Base-by-base conservation (phyloP, 2,888 invertebrate species). In the Crocallis elinguaria region DNA sequence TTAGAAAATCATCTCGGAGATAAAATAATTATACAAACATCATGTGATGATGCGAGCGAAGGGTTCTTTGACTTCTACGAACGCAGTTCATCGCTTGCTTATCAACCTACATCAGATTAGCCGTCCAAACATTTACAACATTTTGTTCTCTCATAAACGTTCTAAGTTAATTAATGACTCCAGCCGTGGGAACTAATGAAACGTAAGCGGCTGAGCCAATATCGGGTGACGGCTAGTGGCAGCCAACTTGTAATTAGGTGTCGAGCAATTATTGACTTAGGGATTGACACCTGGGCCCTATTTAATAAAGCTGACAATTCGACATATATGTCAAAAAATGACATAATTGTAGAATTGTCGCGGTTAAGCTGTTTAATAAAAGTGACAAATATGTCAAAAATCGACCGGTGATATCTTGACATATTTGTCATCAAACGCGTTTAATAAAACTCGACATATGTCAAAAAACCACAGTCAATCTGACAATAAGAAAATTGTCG, bases 171-270 rank as follows among this genome's bases (percentile, higher is more conserved):
- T 55, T 50, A 64, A 62, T 54, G 41, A 49, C 12, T 27, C 13
- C 41, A 51, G 37, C 29, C 50, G 54, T 54, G 60, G 50, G 57
- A 61, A 60, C 51, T 54, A 61, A 64, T 56, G 60, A 62, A 55
- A 43, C 54, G 43, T 43, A 14, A 54, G 32, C 52, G 45, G 37
- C 48, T 42, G 50, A 50, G 51, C 50, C 53, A 62, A 60, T 57
- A 61, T 49, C 41, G 49, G 51, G 48, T 54, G 60, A 60, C 54
- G 56, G 46, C 49, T 49, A 39, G 42, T 35, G 30, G 37, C 32
- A 21, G 49, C 57, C 37, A 56, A 62, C 55, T 64, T 58, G 62
- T 63, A 64, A 69, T 65, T 64, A 69, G 58, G 42, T 48, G 45
- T 49, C 49, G 51, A 48, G 49, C 54, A 44, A 45, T 48, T 55